phyloP scores from a whole-genome alignment of 2,797 vertebrate species.

The Sebastes taczanowskii region DNA sequence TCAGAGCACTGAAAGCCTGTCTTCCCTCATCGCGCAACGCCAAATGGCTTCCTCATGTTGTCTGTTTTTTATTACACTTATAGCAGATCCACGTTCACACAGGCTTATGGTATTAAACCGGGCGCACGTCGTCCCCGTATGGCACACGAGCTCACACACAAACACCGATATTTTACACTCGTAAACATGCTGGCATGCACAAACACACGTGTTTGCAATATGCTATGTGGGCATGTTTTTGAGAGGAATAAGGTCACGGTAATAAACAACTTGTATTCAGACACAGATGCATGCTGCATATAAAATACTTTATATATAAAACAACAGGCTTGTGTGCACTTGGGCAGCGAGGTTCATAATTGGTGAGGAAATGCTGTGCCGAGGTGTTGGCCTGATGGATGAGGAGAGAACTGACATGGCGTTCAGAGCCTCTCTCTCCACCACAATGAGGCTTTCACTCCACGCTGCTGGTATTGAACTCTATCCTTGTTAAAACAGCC shows the following conservation, averaged over 20 bases:
- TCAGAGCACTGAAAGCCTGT: conserved; percentile 66
- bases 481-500: conserved; percentile 68
- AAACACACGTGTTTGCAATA: conserved; percentile 15
- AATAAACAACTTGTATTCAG: neutral
- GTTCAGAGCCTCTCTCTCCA: conserved; percentile 49
- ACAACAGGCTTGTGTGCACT: neutral
- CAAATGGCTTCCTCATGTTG: conserved; percentile 72
- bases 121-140: neutral
- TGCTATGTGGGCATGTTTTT: neutral
- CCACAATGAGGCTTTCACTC: conserved; percentile 75
- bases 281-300: neutral
- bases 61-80: conserved; percentile 68
- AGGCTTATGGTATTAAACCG: conserved; percentile 43
- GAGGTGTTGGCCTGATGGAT: conserved; percentile 67
- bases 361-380: conserved; percentile 64
- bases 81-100: conserved; percentile 41
- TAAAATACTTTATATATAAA: neutral
- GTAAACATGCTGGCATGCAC: neutral
- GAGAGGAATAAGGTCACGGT: neutral
- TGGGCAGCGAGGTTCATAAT: conserved; percentile 37
- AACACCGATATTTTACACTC: conserved; percentile 4
- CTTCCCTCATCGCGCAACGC: conserved; percentile 50
- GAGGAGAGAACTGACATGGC: conserved; percentile 62
- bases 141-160: neutral
- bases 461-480: conserved; percentile 34